phyloP scores from a whole-genome alignment of 1,140 invertebrate species.

The Nephotettix cincticeps region DNA sequence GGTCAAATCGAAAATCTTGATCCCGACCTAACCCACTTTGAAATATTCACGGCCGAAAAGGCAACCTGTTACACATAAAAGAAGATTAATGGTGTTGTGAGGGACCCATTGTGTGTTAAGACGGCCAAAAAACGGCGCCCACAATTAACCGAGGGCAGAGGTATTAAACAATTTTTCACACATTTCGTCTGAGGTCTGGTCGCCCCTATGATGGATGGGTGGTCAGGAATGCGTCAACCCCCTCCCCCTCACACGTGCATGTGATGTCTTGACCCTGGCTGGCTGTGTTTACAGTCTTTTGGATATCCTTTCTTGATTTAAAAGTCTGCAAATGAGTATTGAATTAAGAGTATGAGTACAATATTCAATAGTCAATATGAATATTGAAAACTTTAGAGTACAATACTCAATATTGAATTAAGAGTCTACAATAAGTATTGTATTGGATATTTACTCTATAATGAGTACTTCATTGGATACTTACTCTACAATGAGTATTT shows the following conservation, averaged over 20 bases:
- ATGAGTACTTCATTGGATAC: no score
- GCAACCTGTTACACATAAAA: conserved; percentile 19
- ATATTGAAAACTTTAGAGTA: no score
- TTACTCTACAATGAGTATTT: no score
- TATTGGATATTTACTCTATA: no score
- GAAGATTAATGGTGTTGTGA: conserved; percentile 17
- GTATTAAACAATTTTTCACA: conserved; percentile 23
- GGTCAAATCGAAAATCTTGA: no score
- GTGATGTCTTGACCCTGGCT: conserved; percentile 1
- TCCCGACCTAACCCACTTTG: background rate
- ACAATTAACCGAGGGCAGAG: conserved; percentile 11
- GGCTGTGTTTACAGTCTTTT: no score
- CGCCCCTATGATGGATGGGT: background rate
- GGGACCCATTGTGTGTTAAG: background rate
- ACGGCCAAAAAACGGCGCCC: conserved; percentile 6
- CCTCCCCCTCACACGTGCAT: conserved; percentile 1
- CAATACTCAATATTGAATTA: no score
- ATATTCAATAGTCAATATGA: no score
- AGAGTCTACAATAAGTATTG: no score
- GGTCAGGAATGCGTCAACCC: conserved; percentile 4
- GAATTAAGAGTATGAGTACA: no score
- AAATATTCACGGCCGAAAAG: conserved; percentile 15
- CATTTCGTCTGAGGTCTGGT: conserved; percentile 9
- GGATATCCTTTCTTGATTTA: no score
- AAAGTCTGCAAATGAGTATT: no score